Conservation (phyloP, 2,797 vertebrate species). For the Botia kubotai region DNA sequence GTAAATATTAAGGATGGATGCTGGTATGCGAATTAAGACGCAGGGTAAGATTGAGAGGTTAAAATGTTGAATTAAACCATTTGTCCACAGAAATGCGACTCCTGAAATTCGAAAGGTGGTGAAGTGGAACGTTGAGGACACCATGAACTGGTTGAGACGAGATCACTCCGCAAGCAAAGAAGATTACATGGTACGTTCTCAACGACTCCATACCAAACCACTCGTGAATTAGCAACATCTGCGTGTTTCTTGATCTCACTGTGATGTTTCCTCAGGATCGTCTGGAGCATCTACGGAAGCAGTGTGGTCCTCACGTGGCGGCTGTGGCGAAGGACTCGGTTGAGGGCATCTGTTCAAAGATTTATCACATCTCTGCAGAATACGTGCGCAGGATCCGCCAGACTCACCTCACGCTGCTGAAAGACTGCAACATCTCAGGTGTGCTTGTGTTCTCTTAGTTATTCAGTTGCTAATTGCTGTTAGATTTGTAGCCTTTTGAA, state of each 20-base stretch:
- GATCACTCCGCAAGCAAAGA: conserved; percentile 97
- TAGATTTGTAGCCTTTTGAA: too few species aligned
- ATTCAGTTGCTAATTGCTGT: too few species aligned
- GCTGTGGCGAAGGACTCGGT: conserved; percentile 96
- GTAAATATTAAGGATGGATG: too few species aligned
- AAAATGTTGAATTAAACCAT: background rate
- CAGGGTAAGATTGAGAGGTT: background rate
- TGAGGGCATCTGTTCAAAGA: conserved; percentile 98
- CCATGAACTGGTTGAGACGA: conserved; percentile 96
- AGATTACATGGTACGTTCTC: conserved; percentile 86
- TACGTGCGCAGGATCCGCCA: conserved; percentile 92
- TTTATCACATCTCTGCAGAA: conserved; percentile 94
- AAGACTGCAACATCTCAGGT: conserved; percentile 90
- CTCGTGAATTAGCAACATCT: background rate
- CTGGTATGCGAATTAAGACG: background rate
- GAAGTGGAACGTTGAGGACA: conserved; percentile 98
- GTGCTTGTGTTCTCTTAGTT: background rate
- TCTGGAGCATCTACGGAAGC: conserved; percentile 92
- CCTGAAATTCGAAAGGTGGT: conserved; percentile 97
- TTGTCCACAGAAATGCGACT: conserved; percentile 86
- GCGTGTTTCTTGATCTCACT: background rate
- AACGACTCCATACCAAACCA: background rate
- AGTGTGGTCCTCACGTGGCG: conserved; percentile 93
- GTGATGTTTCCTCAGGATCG: conserved; percentile 83
- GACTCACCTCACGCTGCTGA: conserved; percentile 88